A percentile compares a stretch with the other conserved stretches of the same genome.
phyloP scores from a whole-genome alignment of 1,140 invertebrate genomes.

The Physella acuta region DNA sequence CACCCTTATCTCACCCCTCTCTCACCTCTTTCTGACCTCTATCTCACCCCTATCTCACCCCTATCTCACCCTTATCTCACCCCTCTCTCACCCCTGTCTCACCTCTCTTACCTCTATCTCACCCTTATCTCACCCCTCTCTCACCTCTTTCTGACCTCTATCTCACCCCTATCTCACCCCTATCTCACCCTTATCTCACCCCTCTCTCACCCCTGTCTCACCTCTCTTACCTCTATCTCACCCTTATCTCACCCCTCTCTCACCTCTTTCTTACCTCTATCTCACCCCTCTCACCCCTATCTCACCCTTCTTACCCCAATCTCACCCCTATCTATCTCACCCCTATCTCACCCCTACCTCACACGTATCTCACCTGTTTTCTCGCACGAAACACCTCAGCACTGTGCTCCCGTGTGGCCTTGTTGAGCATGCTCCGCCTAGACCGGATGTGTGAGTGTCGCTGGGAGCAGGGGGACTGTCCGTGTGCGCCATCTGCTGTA shows the following conservation, averaged over 20 bases:
- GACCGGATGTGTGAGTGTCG: conserved; percentile 25
- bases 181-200: not conserved
- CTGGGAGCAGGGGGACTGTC: not conserved
- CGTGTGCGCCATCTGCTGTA: not conserved
- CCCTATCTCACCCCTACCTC: no score
- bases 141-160: not conserved
- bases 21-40: not conserved
- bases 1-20: not conserved
- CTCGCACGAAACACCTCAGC: conserved; percentile 33
- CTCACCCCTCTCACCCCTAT: not conserved
- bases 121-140: not conserved
- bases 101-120: not conserved
- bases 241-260: not conserved
- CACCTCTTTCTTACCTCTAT: not conserved
- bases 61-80: not conserved
- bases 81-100: not conserved
- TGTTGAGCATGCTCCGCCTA: conserved; percentile 22
- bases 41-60: not conserved
- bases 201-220: not conserved
- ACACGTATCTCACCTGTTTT: conserved; percentile 40
- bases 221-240: not conserved
- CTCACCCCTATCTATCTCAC: not conserved
- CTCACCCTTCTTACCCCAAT: not conserved
- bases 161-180: not conserved
- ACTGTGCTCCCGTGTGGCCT: conserved; percentile 31